Conservation (phyloP, 2,888 invertebrate species). For the Drosophila quasianomalipes region DNA sequence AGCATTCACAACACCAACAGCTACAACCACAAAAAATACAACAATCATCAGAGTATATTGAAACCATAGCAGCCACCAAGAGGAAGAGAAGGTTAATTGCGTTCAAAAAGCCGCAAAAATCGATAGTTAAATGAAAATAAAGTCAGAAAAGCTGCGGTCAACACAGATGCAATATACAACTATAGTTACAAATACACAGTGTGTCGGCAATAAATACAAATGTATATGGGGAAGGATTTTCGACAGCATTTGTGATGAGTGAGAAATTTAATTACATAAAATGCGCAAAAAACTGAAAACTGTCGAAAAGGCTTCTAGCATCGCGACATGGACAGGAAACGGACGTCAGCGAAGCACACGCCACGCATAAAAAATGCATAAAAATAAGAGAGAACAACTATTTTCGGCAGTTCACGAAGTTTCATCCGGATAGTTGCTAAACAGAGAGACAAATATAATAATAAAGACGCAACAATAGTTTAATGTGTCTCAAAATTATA, state of each 20-base stretch:
- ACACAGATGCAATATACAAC: conserved; percentile 38
- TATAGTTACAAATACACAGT: conserved; percentile 9
- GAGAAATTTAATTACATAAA: conserved; percentile 74
- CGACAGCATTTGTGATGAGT: conserved; percentile 40
- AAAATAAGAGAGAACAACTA: conserved; percentile 4
- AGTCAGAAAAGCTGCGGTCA: conserved; percentile 56
- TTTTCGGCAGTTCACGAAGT: not conserved
- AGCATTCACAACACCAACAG: conserved; percentile 4
- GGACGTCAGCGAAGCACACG: not conserved
- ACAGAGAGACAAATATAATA: not conserved
- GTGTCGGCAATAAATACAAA: not conserved
- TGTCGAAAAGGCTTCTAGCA: conserved; percentile 31
- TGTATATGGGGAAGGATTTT: not conserved
- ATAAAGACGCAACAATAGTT: not conserved
- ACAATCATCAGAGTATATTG: conserved; percentile 42
- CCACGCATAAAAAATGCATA: not conserved
- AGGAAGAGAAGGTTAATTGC: conserved; percentile 57
- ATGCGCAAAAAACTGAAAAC: conserved; percentile 51
- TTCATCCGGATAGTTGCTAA: not conserved
- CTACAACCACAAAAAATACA: conserved; percentile 4
- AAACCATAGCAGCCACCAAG: conserved; percentile 28
- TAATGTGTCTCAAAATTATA: not conserved
- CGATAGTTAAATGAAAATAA: conserved; percentile 67
- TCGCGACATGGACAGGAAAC: not conserved
- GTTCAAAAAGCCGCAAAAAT: conserved; percentile 70